These are phyloP conservation scores for Xenops minutus DNA, from an alignment of 2,797 vertebrate genomes.

Conservation along the genomic window DNA sequence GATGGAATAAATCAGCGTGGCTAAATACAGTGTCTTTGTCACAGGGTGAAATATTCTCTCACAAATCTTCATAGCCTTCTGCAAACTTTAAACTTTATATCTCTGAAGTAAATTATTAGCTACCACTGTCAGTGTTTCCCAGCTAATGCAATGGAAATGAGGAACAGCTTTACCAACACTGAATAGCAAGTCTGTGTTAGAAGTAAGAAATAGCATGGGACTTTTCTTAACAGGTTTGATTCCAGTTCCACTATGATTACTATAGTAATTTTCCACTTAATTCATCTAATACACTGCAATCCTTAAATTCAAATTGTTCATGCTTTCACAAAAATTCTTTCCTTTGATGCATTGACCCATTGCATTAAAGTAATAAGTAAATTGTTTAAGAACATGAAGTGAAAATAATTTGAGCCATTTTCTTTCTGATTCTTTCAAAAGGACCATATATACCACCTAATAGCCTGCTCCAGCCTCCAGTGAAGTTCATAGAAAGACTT, in stretches of 20 bases:
- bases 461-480: neutral
- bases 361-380: neutral
- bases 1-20: neutral
- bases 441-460: neutral
- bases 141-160: neutral
- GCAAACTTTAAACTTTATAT: constrained; percentile 14
- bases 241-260: neutral
- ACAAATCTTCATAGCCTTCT: constrained; percentile 12
- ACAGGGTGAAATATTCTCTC: neutral
- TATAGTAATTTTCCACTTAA: constrained; percentile 32
- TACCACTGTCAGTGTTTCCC: neutral
- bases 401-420: constrained; percentile 7
- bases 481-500: neutral
- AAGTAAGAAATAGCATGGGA: neutral
- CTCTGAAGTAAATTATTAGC: constrained; percentile 21
- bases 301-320: neutral
- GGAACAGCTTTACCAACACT: neutral
- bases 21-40: neutral
- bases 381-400: neutral
- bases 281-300: neutral
- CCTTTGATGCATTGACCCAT: neutral
- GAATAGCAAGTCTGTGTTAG: neutral
- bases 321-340: constrained; percentile 15
- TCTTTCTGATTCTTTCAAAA: neutral
- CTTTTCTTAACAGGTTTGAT: neutral